These are phyloP conservation scores for Drosophila neonasuta DNA, from an alignment of 2,888 invertebrate genomes.

Conservation along the genomic window DNA sequence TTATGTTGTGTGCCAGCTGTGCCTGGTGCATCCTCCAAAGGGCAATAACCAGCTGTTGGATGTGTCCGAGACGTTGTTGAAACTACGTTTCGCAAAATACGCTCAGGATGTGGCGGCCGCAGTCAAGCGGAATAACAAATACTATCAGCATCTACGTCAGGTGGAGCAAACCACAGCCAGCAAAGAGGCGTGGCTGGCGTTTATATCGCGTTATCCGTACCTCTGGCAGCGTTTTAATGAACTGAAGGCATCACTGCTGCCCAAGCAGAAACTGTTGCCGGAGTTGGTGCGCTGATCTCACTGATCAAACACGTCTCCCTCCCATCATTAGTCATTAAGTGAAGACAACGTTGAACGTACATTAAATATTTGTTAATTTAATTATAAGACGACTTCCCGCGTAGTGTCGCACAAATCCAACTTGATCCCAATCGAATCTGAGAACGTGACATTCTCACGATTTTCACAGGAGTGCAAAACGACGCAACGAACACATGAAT, in stretches of 20 bases:
- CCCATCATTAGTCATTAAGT: constrained; percentile 15
- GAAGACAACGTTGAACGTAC: constrained; percentile 35
- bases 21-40: constrained; percentile 80
- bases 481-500: constrained; percentile 11
- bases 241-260: constrained; percentile 69
- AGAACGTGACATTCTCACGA: constrained; percentile 56
- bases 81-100: constrained; percentile 80
- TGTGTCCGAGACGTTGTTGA: constrained; percentile 79
- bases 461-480: constrained; percentile 22
- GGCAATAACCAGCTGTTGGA: constrained; percentile 73
- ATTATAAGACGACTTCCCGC: constrained; percentile 40
- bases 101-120: constrained; percentile 65
- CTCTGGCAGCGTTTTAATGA: constrained; percentile 72
- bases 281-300: constrained; percentile 78
- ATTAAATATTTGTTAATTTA: constrained; percentile 41
- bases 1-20: constrained; percentile 82
- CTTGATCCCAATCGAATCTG: constrained; percentile 29
- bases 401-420: constrained; percentile 2
- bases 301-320: neutral
- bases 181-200: constrained; percentile 66
- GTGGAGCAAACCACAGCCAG: constrained; percentile 71
- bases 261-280: constrained; percentile 78
- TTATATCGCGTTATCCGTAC: constrained; percentile 70
- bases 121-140: constrained; percentile 71
- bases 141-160: constrained; percentile 76